Evolutionary conservation across 2,888 invertebrate species (phyloP).

Genomic region (Stratiomys singularior): DNA sequence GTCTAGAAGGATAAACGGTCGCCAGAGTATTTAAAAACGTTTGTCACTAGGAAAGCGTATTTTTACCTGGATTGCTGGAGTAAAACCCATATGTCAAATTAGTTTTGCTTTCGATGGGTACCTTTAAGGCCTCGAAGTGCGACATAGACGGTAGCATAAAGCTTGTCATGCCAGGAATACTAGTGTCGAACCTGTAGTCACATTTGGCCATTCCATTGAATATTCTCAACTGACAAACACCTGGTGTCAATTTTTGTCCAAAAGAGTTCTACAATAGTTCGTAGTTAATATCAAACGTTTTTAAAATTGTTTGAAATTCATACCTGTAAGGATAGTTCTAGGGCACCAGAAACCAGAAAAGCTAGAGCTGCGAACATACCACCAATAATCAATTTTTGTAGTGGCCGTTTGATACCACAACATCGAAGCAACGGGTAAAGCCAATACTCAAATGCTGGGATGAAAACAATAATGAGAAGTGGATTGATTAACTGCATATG

Average conservation of each 20-base stretch:
- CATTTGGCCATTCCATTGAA: slow-evolving; percentile 74
- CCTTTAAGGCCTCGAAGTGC: slow-evolving; percentile 66
- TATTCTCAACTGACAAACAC: slow-evolving; percentile 73
- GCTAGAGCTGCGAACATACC: slow-evolving; percentile 84
- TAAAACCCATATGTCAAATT: slow-evolving; percentile 64
- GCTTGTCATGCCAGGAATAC: slow-evolving; percentile 50
- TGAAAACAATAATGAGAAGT: slow-evolving; percentile 83
- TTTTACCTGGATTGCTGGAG: slow-evolving; percentile 49
- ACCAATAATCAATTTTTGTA: slow-evolving; percentile 72
- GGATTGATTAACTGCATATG: slow-evolving; percentile 97
- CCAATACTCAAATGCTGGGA: slow-evolving; percentile 82
- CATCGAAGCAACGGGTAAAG: slow-evolving; percentile 60
- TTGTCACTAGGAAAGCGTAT: slow-evolving; percentile 46
- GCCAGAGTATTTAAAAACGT: slow-evolving; percentile 44
- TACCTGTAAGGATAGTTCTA: slow-evolving; percentile 79
- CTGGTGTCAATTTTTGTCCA: slow-evolving; percentile 69
- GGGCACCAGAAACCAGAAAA: slow-evolving; percentile 84
- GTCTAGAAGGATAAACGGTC: too few relatives aligned
- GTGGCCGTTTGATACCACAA: slow-evolving; percentile 59
- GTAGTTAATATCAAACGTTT: neutral
- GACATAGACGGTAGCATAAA: slow-evolving; percentile 58
- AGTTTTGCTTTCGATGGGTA: slow-evolving; percentile 56
- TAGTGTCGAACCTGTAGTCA: slow-evolving; percentile 64
- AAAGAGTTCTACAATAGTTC: neutral
- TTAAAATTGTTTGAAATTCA: slow-evolving; percentile 58